These are phyloP conservation scores for Molossus alvarezi DNA, from an alignment of 2,797 vertebrate species.

Conservation along the genomic window DNA sequence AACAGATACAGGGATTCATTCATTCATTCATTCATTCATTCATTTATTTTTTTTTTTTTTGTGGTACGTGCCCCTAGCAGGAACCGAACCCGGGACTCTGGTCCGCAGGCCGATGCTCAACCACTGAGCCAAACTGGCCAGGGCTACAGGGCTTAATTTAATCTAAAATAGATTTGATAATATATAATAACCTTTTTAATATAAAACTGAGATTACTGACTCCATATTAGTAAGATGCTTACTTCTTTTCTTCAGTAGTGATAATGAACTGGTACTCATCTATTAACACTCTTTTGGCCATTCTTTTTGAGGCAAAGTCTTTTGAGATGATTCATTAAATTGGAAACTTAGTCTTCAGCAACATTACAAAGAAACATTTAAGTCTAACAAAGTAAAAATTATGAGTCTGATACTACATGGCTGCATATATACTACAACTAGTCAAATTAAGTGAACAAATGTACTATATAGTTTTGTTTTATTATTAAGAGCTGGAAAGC, in stretches of 20 bases:
- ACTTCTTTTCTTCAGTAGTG: neutral
- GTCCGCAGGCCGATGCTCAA: too few species aligned
- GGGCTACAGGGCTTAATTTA: neutral
- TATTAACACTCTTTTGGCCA: neutral
- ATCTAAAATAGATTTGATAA: neutral
- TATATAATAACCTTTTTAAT: neutral
- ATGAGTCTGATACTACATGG: neutral
- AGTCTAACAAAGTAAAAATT: slow-evolving; percentile 6
- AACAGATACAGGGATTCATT: neutral
- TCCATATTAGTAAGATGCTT: neutral
- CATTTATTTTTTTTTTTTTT: too few species aligned
- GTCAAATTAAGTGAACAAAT: slow-evolving; percentile 54
- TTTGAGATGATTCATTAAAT: neutral
- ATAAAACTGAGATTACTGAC: neutral
- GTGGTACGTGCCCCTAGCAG: too few species aligned
- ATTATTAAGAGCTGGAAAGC: neutral
- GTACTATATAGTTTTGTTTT: neutral
- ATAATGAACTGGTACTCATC: neutral
- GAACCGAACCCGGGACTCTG: too few species aligned
- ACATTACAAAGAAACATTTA: slow-evolving; percentile 32
- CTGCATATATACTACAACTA: neutral
- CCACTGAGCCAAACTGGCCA: too few species aligned
- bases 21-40: neutral
- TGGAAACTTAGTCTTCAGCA: neutral
- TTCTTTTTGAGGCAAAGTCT: neutral